A percentile compares a stretch with the other conserved stretches of the same genome.
These are phyloP conservation scores for Drosophila limbata DNA, from an alignment of 2,888 invertebrate species.

Conservation along the genomic window DNA sequence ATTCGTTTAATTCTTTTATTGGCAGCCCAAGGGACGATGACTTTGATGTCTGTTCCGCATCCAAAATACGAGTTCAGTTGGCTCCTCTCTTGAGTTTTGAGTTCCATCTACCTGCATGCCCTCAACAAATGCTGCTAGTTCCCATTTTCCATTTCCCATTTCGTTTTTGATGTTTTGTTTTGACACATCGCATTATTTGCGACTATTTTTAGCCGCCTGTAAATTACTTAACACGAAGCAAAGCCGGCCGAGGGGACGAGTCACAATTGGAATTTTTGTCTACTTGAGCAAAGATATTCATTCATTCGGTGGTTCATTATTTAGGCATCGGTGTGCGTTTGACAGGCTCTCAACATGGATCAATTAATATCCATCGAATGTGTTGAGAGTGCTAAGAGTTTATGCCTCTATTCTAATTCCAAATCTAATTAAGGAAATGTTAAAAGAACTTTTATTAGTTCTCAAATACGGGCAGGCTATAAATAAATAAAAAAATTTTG, in stretches of 20 bases:
- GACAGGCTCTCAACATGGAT: constrained; percentile 73
- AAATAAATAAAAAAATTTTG: constrained; percentile 36
- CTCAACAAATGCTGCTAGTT: neutral
- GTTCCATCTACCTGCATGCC: constrained; percentile 30
- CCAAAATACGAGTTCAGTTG: constrained; percentile 30
- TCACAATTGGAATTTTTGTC: constrained; percentile 66
- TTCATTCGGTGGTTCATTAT: constrained; percentile 49
- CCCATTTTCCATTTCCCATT: constrained; percentile 11
- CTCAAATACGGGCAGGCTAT: constrained; percentile 39
- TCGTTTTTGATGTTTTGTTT: constrained; percentile 79
- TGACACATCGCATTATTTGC: constrained; percentile 74
- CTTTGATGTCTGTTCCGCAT: constrained; percentile 64
- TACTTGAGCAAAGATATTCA: constrained; percentile 33
- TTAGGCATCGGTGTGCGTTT: constrained; percentile 63
- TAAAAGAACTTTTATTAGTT: constrained; percentile 45
- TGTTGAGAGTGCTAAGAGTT: constrained; percentile 61
- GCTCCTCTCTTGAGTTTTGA: constrained; percentile 34
- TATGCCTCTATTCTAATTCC: constrained; percentile 59
- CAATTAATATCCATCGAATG: constrained; percentile 75
- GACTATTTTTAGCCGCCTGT: constrained; percentile 67
- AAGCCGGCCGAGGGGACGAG: constrained; percentile 12
- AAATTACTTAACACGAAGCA: constrained; percentile 65
- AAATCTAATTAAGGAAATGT: constrained; percentile 60
- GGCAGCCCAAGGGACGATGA: constrained; percentile 59
- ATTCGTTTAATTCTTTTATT: constrained; percentile 75